Percentiles rank a stretch among this genome's conserved stretches.
These are phyloP conservation scores for Andrena bicolor DNA, from an alignment of 2,888 invertebrate species.

Conservation along the genomic window DNA sequence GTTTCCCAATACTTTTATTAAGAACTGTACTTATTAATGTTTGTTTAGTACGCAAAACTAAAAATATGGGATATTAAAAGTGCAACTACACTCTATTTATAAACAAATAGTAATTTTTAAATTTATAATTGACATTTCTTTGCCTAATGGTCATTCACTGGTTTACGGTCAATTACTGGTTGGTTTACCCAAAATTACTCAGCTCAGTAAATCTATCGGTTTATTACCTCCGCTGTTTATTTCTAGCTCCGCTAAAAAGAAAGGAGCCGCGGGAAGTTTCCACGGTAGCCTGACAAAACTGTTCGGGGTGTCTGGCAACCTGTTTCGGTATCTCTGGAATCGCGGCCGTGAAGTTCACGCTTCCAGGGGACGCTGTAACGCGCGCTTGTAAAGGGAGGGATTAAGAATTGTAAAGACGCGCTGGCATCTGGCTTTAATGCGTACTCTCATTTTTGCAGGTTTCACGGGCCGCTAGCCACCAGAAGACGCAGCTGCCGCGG, in stretches of 20 bases:
- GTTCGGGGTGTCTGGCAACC: neutral
- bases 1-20: too few relatives aligned
- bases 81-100: too few relatives aligned
- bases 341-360: slow-evolving; percentile 12
- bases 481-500: slow-evolving; percentile 34
- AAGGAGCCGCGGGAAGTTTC: neutral
- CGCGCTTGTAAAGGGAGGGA: slow-evolving; percentile 5
- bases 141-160: too few relatives aligned
- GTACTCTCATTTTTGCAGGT: slow-evolving; percentile 17
- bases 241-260: neutral
- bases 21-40: too few relatives aligned
- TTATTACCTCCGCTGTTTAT: too few relatives aligned
- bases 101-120: too few relatives aligned
- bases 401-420: slow-evolving; percentile 35
- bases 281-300: neutral
- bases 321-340: slow-evolving; percentile 23
- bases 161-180: too few relatives aligned
- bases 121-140: too few relatives aligned
- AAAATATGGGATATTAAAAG: too few relatives aligned
- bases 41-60: too few relatives aligned
- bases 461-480: neutral
- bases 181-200: too few relatives aligned
- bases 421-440: slow-evolving; percentile 15
- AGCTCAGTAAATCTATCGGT: neutral
- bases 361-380: slow-evolving; percentile 2